These are phyloP conservation scores for Varecia variegata DNA, from an alignment of 2,797 vertebrate species.

Conservation along the genomic window DNA sequence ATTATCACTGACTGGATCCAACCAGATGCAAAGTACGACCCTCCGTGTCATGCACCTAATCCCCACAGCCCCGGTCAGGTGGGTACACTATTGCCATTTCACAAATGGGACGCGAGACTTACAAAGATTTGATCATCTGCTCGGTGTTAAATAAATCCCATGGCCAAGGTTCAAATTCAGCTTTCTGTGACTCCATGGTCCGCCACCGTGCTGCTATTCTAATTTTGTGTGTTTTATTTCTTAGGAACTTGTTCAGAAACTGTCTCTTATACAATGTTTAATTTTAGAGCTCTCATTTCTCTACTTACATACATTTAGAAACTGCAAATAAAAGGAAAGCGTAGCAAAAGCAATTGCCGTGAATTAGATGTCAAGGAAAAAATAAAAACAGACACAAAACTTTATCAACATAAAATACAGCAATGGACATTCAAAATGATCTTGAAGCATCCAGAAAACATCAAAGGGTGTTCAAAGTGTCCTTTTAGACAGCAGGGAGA, in stretches of 20 bases:
- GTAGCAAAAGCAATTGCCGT: background rate
- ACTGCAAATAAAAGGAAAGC: background rate
- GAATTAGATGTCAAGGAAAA: background rate
- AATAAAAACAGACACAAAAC: background rate
- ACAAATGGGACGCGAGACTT: background rate
- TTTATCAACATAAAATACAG: background rate
- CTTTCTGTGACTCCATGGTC: background rate
- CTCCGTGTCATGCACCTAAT: fast-evolving
- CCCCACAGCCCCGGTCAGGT: fast-evolving
- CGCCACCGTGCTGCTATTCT: fast-evolving
- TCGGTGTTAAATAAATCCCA: background rate
- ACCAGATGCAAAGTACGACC: fast-evolving
- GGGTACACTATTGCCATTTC: background rate
- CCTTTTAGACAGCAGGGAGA: background rate
- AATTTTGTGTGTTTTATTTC: background rate
- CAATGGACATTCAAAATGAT: background rate
- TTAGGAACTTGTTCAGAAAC: background rate
- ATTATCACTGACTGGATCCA: background rate
- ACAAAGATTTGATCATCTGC: background rate
- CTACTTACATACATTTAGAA: background rate
- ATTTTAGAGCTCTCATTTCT: background rate
- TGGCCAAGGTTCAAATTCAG: background rate
- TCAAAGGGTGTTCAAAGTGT: background rate
- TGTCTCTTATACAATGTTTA: background rate
- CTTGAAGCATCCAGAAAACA: background rate